Conservation (phyloP, 1,140 invertebrate species). For the Chrysoperla carnea region DNA sequence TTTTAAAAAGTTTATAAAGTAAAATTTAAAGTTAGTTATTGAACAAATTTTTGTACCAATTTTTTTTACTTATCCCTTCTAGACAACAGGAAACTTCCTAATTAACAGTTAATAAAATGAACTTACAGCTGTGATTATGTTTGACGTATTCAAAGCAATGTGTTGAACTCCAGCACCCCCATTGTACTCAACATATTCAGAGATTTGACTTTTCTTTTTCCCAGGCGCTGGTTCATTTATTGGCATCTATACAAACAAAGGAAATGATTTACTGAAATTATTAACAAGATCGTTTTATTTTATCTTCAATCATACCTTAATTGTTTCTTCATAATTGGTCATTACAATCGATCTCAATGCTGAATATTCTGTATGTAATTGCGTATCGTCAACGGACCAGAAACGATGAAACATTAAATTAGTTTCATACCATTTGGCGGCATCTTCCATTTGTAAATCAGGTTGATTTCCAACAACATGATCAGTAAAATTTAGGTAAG, state of each 20-base stretch:
- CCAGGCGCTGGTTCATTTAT: slow-evolving; percentile 97
- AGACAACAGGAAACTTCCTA: no score
- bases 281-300: background rate
- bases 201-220: slow-evolving; percentile 92
- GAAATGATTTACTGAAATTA: slow-evolving; percentile 5
- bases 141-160: slow-evolving; percentile 85
- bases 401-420: slow-evolving; percentile 92
- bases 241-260: no score
- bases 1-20: no score
- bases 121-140: slow-evolving; percentile 79
- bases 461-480: slow-evolving; percentile 97
- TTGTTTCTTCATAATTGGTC: slow-evolving; percentile 93
- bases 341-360: slow-evolving; percentile 91
- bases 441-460: slow-evolving; percentile 73
- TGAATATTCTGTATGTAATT: slow-evolving; percentile 93
- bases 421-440: slow-evolving; percentile 87
- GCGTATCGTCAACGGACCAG: slow-evolving; percentile 96
- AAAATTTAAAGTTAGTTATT: no score
- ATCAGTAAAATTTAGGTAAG: slow-evolving; percentile 79
- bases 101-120: no score
- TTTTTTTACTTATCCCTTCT: no score
- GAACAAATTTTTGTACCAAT: no score
- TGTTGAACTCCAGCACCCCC: slow-evolving; percentile 96
- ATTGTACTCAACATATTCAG: slow-evolving; percentile 98
- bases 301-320: slow-evolving; percentile 45